phyloP scores from a whole-genome alignment of 2,888 invertebrate species.

The Metalampra italica region DNA sequence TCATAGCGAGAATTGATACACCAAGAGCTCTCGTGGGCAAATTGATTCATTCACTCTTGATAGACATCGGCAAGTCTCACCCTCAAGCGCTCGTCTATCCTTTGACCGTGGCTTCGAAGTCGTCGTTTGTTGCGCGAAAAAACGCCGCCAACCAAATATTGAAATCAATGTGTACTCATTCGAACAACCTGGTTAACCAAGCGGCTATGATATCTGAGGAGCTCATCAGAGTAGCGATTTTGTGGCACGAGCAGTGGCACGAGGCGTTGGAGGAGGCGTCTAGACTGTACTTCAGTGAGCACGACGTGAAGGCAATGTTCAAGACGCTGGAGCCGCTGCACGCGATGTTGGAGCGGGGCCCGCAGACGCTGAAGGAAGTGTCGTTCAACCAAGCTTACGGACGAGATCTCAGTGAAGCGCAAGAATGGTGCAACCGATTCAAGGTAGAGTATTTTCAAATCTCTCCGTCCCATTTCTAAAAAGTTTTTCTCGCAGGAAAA shows the following conservation, averaged over 20 bases:
- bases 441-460: conserved; percentile 59
- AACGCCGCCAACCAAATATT: conserved; percentile 96
- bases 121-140: conserved; percentile 89
- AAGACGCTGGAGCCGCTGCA: conserved; percentile 96
- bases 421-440: conserved; percentile 96
- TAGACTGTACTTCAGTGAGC: conserved; percentile 95
- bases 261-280: conserved; percentile 98
- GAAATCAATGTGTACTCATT: conserved; percentile 97
- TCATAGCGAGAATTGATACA: conserved; percentile 98
- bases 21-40: conserved; percentile 92
- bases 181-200: conserved; percentile 93
- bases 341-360: conserved; percentile 94
- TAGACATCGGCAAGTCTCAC: conserved; percentile 98
- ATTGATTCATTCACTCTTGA: conserved; percentile 94
- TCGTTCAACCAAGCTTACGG: conserved; percentile 98
- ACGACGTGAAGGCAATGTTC: conserved; percentile 97
- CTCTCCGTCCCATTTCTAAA: too few relatives aligned
- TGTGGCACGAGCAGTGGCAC: conserved; percentile 99
- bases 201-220: conserved; percentile 98
- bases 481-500: too few relatives aligned
- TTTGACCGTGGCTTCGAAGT: conserved; percentile 97
- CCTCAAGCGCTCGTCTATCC: conserved; percentile 99
- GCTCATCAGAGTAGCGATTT: conserved; percentile 96
- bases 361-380: conserved; percentile 97
- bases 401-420: conserved; percentile 94